Evolutionary conservation across 2,113 vertebrate species (phyloP).

Genomic region (Australoheros scitulus): DNA sequence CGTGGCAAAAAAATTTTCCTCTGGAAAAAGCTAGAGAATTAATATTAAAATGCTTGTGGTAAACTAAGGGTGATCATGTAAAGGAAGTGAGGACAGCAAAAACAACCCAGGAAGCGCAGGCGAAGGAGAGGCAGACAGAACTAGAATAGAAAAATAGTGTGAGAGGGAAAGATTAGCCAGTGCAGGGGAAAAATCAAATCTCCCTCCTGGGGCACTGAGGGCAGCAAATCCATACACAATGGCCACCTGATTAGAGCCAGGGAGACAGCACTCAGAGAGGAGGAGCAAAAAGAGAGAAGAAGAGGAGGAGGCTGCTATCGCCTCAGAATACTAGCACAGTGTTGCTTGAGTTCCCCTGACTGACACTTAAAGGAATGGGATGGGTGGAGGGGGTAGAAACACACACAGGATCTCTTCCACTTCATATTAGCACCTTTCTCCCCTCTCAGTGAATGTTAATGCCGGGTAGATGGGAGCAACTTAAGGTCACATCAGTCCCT

Average conservation of each 20-base stretch:
- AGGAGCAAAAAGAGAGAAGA: slow-evolving; percentile 30
- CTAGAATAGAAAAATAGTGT: slow-evolving; percentile 46
- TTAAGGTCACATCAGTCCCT: slow-evolving; percentile 37
- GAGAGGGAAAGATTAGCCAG: slow-evolving; percentile 64
- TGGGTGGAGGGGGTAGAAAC: neutral
- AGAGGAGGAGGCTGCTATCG: slow-evolving; percentile 3
- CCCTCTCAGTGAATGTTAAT: slow-evolving; percentile 38
- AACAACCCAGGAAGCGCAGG: slow-evolving; percentile 17
- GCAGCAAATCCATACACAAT: slow-evolving; percentile 74
- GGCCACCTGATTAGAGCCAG: slow-evolving; percentile 68
- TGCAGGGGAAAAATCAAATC: slow-evolving; percentile 67
- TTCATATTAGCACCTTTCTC: slow-evolving; percentile 37
- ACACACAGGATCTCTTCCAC: slow-evolving; percentile 28
- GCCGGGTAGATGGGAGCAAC: slow-evolving; percentile 17
- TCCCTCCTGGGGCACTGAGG: slow-evolving; percentile 60
- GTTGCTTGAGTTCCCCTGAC: slow-evolving; percentile 17
- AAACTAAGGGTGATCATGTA: slow-evolving; percentile 23
- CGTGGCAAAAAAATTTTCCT: neutral
- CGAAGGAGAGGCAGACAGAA: slow-evolving; percentile 31
- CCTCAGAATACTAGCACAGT: slow-evolving; percentile 36
- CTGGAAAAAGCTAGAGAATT: neutral
- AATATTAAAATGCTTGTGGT: slow-evolving; percentile 22
- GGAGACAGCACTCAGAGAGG: slow-evolving; percentile 44
- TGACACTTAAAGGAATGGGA: slow-evolving; percentile 28
- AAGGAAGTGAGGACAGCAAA: slow-evolving; percentile 15